Evolutionary conservation across 2,113 vertebrate species (phyloP).

Genomic region (Phocoena sinus): DNA sequence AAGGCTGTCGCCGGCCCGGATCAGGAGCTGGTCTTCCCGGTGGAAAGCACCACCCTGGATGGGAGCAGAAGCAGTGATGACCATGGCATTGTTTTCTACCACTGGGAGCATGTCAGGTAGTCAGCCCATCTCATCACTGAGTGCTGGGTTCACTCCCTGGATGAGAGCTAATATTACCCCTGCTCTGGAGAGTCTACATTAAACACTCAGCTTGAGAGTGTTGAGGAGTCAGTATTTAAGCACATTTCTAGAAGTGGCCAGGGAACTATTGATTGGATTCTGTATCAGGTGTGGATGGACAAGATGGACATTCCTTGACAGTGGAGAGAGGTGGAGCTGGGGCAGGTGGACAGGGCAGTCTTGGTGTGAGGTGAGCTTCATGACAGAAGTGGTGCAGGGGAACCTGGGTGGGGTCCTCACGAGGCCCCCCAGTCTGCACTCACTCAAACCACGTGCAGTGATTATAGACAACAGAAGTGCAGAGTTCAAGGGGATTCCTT

Average conservation of each 20-base stretch:
- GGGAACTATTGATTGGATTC: too few relatives aligned
- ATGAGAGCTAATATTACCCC: rapidly evolving
- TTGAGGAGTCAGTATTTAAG: background rate
- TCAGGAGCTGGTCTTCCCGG: conserved; percentile 84
- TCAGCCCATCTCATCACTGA: rapidly evolving
- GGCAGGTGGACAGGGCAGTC: background rate
- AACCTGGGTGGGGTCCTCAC: too few relatives aligned
- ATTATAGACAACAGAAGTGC: background rate
- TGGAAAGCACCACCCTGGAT: conserved; percentile 82
- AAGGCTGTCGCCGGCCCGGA: conserved; percentile 87
- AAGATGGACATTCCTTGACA: background rate
- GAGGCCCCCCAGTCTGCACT: too few relatives aligned
- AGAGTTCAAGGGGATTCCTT: background rate
- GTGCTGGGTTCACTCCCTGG: rapidly evolving
- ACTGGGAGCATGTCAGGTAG: conserved; percentile 87
- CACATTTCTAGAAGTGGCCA: background rate
- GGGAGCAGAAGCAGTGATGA: conserved; percentile 89
- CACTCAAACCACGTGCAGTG: background rate
- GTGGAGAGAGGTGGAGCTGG: too few relatives aligned
- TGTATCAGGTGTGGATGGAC: background rate
- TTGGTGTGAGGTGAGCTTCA: background rate
- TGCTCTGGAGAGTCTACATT: background rate
- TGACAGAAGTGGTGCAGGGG: background rate
- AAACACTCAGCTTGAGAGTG: rapidly evolving
- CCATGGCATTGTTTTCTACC: conserved; percentile 82